Conservation (phyloP, 2,888 invertebrate genomes). For the Neelides folsomi region DNA sequence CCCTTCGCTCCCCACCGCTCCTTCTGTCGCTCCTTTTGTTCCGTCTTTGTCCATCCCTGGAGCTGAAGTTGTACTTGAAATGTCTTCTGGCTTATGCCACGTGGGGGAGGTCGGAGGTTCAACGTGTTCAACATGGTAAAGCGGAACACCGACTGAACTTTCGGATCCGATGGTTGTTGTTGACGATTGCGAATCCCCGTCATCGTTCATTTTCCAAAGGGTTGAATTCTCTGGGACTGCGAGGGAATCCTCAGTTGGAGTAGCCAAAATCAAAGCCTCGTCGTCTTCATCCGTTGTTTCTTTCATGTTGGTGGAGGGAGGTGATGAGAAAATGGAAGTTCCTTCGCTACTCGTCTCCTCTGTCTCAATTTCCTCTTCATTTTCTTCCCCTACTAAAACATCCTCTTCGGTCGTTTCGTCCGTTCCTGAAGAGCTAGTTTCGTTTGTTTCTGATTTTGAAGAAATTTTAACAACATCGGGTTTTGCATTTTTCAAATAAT, state of each 20-base stretch:
- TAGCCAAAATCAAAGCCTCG: slow-evolving; percentile 12
- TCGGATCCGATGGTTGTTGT: slow-evolving; percentile 12
- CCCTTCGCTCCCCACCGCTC: too few species aligned
- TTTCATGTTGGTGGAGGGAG: slow-evolving; percentile 13
- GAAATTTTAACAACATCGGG: too few species aligned
- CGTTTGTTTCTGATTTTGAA: slow-evolving; percentile 4
- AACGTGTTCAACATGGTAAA: slow-evolving; percentile 31
- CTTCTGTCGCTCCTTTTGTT: too few species aligned
- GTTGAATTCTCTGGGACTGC: slow-evolving; percentile 16
- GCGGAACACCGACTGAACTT: slow-evolving; percentile 27
- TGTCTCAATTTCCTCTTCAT: slow-evolving; percentile 16
- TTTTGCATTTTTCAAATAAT: slow-evolving; percentile 19
- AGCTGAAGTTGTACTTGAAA: slow-evolving; percentile 3
- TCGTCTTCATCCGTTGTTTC: slow-evolving; percentile 4
- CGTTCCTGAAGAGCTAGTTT: slow-evolving; percentile 9
- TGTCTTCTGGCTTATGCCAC: slow-evolving; percentile 30
- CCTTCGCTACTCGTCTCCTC: slow-evolving; percentile 7
- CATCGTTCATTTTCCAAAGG: neutral
- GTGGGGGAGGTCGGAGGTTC: slow-evolving; percentile 31
- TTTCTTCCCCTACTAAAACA: slow-evolving; percentile 29
- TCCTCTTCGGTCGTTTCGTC: slow-evolving; percentile 25
- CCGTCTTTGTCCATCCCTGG: neutral
- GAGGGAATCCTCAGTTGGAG: slow-evolving; percentile 19
- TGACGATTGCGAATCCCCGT: neutral
- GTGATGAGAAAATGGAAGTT: slow-evolving; percentile 7